Conservation (phyloP, 2,888 invertebrate genomes). For the Axea sp. region DNA sequence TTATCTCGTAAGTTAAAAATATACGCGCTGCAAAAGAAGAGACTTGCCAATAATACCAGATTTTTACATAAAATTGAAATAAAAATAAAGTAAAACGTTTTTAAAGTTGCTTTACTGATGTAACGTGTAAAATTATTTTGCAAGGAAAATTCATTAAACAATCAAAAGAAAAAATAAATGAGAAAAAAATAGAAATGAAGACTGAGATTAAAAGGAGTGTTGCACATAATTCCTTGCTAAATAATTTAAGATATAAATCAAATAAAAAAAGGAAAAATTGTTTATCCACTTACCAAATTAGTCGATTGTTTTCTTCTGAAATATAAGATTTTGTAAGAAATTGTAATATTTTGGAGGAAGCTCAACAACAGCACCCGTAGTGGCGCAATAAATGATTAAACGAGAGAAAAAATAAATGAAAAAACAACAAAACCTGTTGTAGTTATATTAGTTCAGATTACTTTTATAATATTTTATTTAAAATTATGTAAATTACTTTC, state of each 20-base stretch:
- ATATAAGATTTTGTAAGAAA: slow-evolving; percentile 72
- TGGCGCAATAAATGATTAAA: slow-evolving; percentile 56
- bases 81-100: neutral
- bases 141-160: slow-evolving; percentile 66
- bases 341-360: slow-evolving; percentile 64
- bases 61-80: slow-evolving; percentile 5
- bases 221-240: slow-evolving; percentile 68
- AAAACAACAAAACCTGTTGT: neutral
- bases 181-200: neutral
- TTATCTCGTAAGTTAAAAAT: neutral
- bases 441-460: neutral
- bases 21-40: slow-evolving; percentile 14
- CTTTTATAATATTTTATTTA: neutral
- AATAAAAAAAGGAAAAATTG: slow-evolving; percentile 56
- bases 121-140: slow-evolving; percentile 62
- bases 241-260: slow-evolving; percentile 54
- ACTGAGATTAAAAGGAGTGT: neutral
- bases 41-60: neutral
- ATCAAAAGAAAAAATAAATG: too few relatives aligned
- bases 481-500: slow-evolving; percentile 25
- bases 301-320: slow-evolving; percentile 74
- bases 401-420: slow-evolving; percentile 14
- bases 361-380: slow-evolving; percentile 72
- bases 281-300: slow-evolving; percentile 72
- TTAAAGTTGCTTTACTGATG: neutral